Conservation (phyloP, 2,888 invertebrate species). For the Drosophila subsilvestris region DNA sequence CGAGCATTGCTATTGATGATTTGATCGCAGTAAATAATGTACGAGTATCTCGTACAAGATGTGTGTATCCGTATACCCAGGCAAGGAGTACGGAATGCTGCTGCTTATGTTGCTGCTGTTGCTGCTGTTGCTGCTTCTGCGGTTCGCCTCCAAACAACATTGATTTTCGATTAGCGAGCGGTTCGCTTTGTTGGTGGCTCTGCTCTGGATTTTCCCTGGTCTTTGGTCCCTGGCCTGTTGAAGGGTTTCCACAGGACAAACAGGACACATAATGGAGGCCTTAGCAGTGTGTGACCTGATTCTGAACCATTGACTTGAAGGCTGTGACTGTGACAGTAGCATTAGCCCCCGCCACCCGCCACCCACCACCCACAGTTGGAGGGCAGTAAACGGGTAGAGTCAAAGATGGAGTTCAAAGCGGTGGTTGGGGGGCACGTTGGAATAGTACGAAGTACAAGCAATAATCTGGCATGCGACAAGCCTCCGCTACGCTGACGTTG, state of each 20-base stretch:
- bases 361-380: not conserved
- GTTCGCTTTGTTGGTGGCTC: conserved; percentile 12
- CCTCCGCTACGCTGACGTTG: conserved; percentile 32
- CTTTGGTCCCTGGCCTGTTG: conserved; percentile 33
- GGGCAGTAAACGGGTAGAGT: not conserved
- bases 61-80: conserved; percentile 39
- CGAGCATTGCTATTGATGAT: conserved; percentile 63
- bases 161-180: conserved; percentile 73
- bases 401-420: not conserved
- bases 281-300: conserved; percentile 68
- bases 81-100: not conserved
- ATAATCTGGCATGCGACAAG: conserved; percentile 70
- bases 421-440: conserved; percentile 2
- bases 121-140: conserved; percentile 24
- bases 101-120: too few species aligned
- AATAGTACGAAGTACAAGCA: conserved; percentile 58
- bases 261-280: conserved; percentile 51
- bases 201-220: too few species aligned
- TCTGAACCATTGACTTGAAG: conserved; percentile 71
- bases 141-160: conserved; percentile 59
- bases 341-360: conserved; percentile 37
- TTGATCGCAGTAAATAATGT: conserved; percentile 71
- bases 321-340: conserved; percentile 41
- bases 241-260: conserved; percentile 53
- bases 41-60: conserved; percentile 37